A percentile compares a stretch with the other conserved stretches of the same genome.
These are phyloP conservation scores for Corythornis vintsioides DNA, from an alignment of 2,113 vertebrate genomes.

Conservation along the genomic window DNA sequence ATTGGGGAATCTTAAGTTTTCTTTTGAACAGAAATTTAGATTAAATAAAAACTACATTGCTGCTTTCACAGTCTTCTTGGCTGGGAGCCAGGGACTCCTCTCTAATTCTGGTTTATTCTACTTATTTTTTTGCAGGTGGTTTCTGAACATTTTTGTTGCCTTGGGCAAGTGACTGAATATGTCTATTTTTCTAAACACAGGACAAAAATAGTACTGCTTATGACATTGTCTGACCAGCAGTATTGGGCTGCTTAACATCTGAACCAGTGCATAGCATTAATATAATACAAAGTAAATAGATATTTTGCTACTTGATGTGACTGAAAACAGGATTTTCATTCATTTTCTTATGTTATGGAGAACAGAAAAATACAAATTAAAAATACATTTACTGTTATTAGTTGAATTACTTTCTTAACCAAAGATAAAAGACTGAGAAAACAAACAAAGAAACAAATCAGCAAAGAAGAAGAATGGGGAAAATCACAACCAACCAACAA, in stretches of 20 bases:
- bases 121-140: conserved; percentile 58
- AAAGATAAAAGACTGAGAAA: background rate
- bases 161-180: background rate
- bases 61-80: conserved; percentile 43
- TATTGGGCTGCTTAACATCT: background rate
- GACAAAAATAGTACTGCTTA: background rate
- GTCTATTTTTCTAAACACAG: background rate
- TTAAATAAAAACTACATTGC: conserved; percentile 57
- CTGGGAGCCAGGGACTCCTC: background rate
- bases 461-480: too few relatives aligned
- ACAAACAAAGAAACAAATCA: background rate
- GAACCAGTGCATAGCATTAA: background rate
- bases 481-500: background rate
- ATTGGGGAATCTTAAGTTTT: conserved; percentile 54
- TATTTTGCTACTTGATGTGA: background rate
- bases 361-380: background rate
- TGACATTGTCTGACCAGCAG: background rate
- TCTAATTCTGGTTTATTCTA: conserved; percentile 29
- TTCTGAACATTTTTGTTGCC: conserved; percentile 8
- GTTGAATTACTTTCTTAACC: background rate
- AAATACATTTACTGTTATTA: background rate
- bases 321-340: background rate
- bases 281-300: background rate
- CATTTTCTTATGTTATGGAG: background rate
- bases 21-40: conserved; percentile 54